Percentiles rank a stretch among this genome's conserved stretches.
These are phyloP conservation scores for Zoanthus sansibaricus DNA, from an alignment of 92 coral and sea anemone species.

Conservation along the genomic window DNA sequence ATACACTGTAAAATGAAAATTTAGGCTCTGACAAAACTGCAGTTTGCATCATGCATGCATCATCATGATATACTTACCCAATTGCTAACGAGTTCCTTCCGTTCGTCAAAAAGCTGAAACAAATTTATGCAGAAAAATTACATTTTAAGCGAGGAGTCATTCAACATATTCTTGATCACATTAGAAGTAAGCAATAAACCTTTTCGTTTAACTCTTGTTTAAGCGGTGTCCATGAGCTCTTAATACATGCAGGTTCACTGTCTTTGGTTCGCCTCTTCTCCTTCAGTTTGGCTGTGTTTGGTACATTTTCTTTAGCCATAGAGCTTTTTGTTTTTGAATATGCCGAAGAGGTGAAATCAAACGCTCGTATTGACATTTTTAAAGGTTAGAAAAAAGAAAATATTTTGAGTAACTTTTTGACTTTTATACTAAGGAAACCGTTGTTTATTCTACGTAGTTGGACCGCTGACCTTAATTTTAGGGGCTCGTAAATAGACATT, in stretches of 20 bases:
- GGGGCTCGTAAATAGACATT: constrained; percentile 3
- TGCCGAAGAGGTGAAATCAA: constrained; percentile 83
- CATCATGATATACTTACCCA: constrained; percentile 87
- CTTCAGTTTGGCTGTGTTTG: constrained; percentile 78
- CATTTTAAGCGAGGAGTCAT: too few relatives aligned
- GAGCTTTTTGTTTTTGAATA: constrained; percentile 90
- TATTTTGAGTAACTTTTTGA: not conserved
- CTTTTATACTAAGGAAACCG: not conserved
- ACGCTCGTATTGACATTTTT: constrained; percentile 74
- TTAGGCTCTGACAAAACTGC: not conserved
- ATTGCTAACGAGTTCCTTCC: constrained; percentile 91
- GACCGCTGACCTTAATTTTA: constrained; percentile 52
- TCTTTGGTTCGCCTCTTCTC: constrained; percentile 69
- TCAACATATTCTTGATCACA: not conserved
- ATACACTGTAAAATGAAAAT: too few relatives aligned
- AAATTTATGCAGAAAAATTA: not conserved
- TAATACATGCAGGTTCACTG: constrained; percentile 68
- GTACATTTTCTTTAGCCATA: constrained; percentile 80
- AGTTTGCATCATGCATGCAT: not conserved
- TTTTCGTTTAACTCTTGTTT: constrained; percentile 87
- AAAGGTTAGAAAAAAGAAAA: not conserved
- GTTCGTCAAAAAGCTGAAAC: constrained; percentile 87
- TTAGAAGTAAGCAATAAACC: constrained; percentile 46
- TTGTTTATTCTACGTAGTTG: constrained; percentile 27
- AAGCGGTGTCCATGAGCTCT: constrained; percentile 93